Conservation (phyloP, 2,888 invertebrate genomes). For the Agrilus cyanescens region DNA sequence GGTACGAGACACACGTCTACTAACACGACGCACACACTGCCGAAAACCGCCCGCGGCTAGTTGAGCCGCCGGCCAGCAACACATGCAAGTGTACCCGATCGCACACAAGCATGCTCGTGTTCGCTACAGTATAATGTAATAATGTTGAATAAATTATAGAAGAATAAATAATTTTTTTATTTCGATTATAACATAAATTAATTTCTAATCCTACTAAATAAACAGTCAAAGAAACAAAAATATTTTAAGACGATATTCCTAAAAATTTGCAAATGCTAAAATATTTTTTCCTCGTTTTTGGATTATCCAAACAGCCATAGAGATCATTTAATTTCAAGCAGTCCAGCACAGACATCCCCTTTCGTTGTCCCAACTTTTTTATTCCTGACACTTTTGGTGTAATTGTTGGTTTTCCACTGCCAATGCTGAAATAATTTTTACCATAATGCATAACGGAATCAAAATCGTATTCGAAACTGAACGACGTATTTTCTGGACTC, state of each 20-base stretch:
- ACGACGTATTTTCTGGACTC: slow-evolving; percentile 49
- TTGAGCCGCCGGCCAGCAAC: no score
- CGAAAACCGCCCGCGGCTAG: no score
- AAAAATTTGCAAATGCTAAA: slow-evolving; percentile 43
- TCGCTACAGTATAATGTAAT: no score
- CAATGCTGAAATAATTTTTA: slow-evolving; percentile 49
- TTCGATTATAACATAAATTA: no score
- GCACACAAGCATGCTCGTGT: no score
- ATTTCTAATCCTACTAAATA: neutral
- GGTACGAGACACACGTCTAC: no score
- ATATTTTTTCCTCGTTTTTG: slow-evolving; percentile 39
- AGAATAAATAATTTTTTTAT: no score
- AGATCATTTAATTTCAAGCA: slow-evolving; percentile 56
- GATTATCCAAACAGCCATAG: slow-evolving; percentile 47
- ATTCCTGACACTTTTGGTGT: slow-evolving; percentile 44
- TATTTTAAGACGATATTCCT: slow-evolving; percentile 31
- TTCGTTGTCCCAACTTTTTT: slow-evolving; percentile 47
- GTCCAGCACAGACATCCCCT: slow-evolving; percentile 51
- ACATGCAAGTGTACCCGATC: no score
- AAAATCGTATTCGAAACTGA: slow-evolving; percentile 62
- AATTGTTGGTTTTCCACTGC: slow-evolving; percentile 49
- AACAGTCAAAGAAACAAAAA: neutral
- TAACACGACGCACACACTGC: no score
- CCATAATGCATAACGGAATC: slow-evolving; percentile 74
- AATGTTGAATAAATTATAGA: no score